phyloP scores from a whole-genome alignment of 2,888 invertebrate species.

The Keiferia lycopersicella region DNA sequence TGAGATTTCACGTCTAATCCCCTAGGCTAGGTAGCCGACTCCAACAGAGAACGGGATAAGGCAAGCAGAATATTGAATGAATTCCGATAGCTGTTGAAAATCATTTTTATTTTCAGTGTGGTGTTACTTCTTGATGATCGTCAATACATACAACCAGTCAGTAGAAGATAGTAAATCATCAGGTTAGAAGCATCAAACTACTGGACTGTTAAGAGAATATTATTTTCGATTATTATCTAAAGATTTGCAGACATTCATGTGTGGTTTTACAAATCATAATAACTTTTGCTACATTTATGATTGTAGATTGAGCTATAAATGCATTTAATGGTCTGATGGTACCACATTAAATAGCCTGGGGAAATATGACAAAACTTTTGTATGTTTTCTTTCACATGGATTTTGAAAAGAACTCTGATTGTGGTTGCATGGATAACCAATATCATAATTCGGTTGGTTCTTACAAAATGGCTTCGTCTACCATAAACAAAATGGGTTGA shows the following conservation, averaged over 20 bases:
- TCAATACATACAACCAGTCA: constrained; percentile 43
- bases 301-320: constrained; percentile 18
- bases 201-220: too few relatives aligned
- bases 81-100: too few relatives aligned
- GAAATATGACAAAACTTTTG: not conserved
- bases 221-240: not conserved
- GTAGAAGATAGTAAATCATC: constrained; percentile 29
- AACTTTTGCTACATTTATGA: constrained; percentile 17
- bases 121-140: constrained; percentile 45
- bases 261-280: constrained; percentile 1
- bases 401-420: not conserved
- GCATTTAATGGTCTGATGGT: constrained; percentile 18
- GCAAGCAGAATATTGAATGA: too few relatives aligned
- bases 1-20: too few relatives aligned
- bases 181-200: too few relatives aligned
- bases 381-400: not conserved
- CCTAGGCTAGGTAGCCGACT: too few relatives aligned
- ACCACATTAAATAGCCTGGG: constrained; percentile 20
- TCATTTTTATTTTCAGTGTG: constrained; percentile 42
- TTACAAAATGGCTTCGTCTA: too few relatives aligned
- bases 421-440: not conserved
- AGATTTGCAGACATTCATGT: not conserved
- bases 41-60: too few relatives aligned
- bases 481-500: too few relatives aligned
- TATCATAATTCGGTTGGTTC: not conserved